Percentiles rank a stretch among this genome's conserved stretches.
Evolutionary conservation across 2,888 invertebrate species (phyloP).

Genomic region (Morpho achilles): DNA sequence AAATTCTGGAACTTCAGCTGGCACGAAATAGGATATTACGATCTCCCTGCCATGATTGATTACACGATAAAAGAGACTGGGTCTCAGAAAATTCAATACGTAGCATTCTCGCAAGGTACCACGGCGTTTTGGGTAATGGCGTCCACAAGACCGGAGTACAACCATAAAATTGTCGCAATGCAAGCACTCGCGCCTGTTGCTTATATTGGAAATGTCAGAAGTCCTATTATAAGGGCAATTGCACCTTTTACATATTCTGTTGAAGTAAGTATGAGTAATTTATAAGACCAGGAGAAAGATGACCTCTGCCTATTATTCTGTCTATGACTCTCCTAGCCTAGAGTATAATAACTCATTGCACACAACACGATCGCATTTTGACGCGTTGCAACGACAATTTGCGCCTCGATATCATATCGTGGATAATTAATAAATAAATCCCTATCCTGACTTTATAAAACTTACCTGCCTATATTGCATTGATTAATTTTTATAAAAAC

Average conservation of each 20-base stretch:
- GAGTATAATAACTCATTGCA: no score
- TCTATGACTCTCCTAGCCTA: no score
- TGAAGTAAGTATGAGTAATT: conserved; percentile 55
- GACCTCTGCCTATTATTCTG: no score
- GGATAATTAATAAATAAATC: no score
- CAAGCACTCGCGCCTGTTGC: conserved; percentile 81
- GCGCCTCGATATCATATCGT: no score
- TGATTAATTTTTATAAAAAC: no score
- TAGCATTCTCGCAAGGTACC: conserved; percentile 87
- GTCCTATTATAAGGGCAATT: conserved; percentile 69
- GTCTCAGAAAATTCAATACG: conserved; percentile 79
- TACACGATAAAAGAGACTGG: conserved; percentile 78
- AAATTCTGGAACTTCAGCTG: conserved; percentile 80
- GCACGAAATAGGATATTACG: conserved; percentile 87
- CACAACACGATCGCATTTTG: no score
- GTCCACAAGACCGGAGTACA: conserved; percentile 77
- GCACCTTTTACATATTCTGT: conserved; percentile 65
- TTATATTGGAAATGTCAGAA: conserved; percentile 65
- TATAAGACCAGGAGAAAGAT: no score
- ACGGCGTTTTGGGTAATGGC: conserved; percentile 81
- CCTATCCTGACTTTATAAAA: no score
- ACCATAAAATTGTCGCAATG: conserved; percentile 78
- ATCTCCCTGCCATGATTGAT: conserved; percentile 88
- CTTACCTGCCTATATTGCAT: no score
- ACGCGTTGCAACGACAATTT: no score